These are phyloP conservation scores for Notamacropus eugenii DNA, from an alignment of 2,797 vertebrate genomes.

Conservation along the genomic window DNA sequence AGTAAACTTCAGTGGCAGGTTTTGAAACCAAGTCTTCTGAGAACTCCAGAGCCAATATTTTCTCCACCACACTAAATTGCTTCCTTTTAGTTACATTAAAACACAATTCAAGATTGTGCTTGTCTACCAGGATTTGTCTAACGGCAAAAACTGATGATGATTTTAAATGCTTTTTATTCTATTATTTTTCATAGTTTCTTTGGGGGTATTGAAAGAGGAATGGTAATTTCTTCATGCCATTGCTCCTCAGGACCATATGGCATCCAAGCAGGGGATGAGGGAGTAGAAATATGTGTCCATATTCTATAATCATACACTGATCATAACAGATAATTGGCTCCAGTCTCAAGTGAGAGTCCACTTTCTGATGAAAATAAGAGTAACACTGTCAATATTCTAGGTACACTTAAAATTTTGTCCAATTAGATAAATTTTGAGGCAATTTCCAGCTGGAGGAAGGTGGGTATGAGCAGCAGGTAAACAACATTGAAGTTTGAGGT, in stretches of 20 bases:
- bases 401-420: neutral
- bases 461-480: neutral
- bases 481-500: conserved; percentile 24
- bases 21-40: neutral
- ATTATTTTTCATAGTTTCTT: conserved; percentile 33
- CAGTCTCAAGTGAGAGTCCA: neutral
- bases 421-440: neutral
- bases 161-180: neutral
- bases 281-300: neutral
- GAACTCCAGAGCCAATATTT: conserved; percentile 11
- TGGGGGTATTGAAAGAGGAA: conserved; percentile 32
- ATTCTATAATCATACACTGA: neutral
- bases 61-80: neutral
- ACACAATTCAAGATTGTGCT: conserved; percentile 31
- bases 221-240: neutral
- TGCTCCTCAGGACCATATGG: neutral
- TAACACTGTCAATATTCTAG: neutral
- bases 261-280: neutral
- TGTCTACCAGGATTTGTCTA: neutral
- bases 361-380: neutral
- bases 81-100: neutral
- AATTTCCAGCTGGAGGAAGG: neutral
- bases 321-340: neutral
- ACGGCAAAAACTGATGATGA: neutral
- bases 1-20: neutral